phyloP scores from a whole-genome alignment of 2,797 vertebrate species.

The Mycteria americana region DNA sequence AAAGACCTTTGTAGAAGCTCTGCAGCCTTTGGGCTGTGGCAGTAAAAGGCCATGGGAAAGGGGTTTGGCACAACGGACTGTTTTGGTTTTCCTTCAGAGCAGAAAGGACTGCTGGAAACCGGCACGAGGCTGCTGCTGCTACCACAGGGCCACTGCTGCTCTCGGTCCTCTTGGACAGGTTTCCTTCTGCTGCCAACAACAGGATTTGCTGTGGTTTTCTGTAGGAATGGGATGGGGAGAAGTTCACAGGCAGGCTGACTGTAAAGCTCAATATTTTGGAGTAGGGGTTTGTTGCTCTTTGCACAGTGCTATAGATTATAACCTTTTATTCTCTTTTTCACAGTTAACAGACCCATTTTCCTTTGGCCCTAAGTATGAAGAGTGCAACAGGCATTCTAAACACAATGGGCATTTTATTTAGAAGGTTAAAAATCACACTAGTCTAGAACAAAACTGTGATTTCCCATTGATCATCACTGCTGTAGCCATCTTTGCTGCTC shows the following conservation, averaged over 20 bases:
- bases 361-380: background rate
- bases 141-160: background rate
- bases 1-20: background rate
- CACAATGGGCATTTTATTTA: background rate
- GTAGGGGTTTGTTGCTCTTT: rapidly evolving
- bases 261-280: background rate
- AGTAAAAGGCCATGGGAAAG: background rate
- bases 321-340: background rate
- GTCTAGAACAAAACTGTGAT: background rate
- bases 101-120: background rate
- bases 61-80: background rate
- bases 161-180: background rate
- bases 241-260: background rate
- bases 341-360: background rate
- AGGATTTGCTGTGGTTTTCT: background rate
- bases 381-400: background rate
- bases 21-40: background rate
- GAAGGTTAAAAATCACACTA: background rate
- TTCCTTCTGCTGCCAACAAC: background rate
- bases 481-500: background rate
- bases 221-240: background rate
- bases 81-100: background rate
- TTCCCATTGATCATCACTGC: background rate
- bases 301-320: background rate
- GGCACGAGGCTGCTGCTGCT: background rate